Evolutionary conservation across 2,888 invertebrate genomes (phyloP), one percentile per base, ranked within the genome.

Genomic region (Tetragnatha montana): DNA sequence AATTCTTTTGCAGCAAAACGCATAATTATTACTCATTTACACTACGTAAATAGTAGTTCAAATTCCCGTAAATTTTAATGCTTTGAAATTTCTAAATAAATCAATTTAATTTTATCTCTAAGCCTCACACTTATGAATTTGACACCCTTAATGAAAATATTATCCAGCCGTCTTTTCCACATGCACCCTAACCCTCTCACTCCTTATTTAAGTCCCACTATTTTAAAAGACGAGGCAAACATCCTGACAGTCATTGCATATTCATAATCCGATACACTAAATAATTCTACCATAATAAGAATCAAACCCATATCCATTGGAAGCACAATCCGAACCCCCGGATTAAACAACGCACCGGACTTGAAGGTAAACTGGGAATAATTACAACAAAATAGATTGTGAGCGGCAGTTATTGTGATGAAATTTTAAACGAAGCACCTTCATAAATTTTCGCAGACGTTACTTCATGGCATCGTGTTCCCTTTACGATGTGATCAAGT

Each of bases 401-500:
- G 76, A 76, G 51, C 50, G 68, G 69, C 84, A 84, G 80, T 80
- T 69, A 80, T 80, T 68, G 80, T 68, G 80, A 80, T 80, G 80
- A 80, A 80, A 80, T 84, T 76, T 84, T 76, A 84, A 84, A 84
- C 76, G 75, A 69, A 84, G 84, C 75, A 69, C 84, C 69, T 69
- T 68, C 75, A 84, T 84, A 84, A 84, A 84, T 84, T 84, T 75
- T 49, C 21, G 8, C 74, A 75, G 74, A 75, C 69, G 73, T 71
- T 81, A 47, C 75, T 84, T 84, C 76, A 76, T 21, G 75, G 69
- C 84, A 12, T 75, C 49, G 47, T 47, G 17, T 75, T 80, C 50
- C 69, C 76, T 84, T 84, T 84, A 84, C 84, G 78, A 78, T 49
- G 79, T 68, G 85, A 85, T 85, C 85, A 84, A 76, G 84, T 84